Evolutionary conservation across 2,113 vertebrate genomes (phyloP).

Genomic region (Paramisgurnus dabryanus): DNA sequence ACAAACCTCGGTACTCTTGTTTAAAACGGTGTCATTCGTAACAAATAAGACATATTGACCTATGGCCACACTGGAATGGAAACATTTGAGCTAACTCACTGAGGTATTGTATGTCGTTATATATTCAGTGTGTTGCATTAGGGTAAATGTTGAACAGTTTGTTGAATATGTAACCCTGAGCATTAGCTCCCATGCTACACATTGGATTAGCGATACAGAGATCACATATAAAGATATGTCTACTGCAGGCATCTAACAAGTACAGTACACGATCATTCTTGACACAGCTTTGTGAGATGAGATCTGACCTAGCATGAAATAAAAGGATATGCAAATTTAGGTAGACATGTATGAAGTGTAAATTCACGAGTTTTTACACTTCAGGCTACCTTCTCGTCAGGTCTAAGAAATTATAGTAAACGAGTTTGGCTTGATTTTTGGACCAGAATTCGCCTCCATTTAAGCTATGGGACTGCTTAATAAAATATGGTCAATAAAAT

Average conservation of each 20-base stretch:
- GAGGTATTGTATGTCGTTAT: slow-evolving; percentile 24
- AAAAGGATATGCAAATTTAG: background rate
- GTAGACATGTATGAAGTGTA: background rate
- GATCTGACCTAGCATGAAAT: background rate
- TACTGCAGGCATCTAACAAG: background rate
- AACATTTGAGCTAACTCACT: background rate
- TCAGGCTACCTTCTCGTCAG: no score
- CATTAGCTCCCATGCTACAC: slow-evolving; percentile 7
- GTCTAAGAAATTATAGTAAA: no score
- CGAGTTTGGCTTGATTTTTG: no score
- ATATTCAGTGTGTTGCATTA: background rate
- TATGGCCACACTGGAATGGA: background rate
- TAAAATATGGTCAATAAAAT: no score
- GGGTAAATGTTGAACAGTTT: background rate
- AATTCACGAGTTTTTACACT: background rate
- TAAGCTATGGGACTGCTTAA: no score
- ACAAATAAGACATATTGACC: background rate
- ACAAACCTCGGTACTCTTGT: slow-evolving; percentile 29
- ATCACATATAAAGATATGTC: background rate
- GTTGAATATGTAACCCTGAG: background rate
- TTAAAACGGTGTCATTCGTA: slow-evolving; percentile 5
- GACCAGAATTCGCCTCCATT: no score
- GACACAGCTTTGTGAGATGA: background rate
- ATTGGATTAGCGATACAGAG: no score
- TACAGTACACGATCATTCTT: background rate